These are phyloP conservation scores for Bradypus variegatus DNA, from an alignment of 2,797 vertebrate species.

Conservation along the genomic window DNA sequence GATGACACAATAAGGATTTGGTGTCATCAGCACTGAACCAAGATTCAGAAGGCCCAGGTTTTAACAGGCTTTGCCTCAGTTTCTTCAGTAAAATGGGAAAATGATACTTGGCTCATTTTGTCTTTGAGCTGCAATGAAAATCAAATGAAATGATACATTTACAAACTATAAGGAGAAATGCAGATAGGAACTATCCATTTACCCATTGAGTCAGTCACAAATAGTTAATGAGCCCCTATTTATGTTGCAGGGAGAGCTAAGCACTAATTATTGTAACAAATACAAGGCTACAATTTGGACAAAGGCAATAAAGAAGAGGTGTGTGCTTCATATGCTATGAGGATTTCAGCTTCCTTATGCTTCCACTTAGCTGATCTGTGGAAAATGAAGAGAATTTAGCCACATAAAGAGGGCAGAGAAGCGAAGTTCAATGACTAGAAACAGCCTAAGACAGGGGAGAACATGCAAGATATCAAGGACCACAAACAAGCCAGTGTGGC, in stretches of 20 bases:
- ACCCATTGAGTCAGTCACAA: background rate
- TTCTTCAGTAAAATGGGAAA: conserved; percentile 1
- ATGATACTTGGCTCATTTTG: background rate
- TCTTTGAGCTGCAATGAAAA: conserved; percentile 23
- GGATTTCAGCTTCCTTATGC: background rate
- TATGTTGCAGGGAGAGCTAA: background rate
- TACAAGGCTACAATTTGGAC: background rate
- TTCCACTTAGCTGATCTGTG: background rate
- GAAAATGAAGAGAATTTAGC: background rate
- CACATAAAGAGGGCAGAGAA: background rate
- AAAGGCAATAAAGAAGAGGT: background rate
- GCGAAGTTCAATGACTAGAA: background rate
- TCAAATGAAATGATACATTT: background rate
- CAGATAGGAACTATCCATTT: background rate
- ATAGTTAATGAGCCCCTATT: background rate
- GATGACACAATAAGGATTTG: background rate
- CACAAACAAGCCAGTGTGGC: background rate
- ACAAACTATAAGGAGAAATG: background rate
- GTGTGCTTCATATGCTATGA: background rate
- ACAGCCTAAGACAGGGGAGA: background rate
- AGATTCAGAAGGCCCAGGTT: background rate
- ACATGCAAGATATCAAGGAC: background rate
- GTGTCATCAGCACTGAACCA: background rate
- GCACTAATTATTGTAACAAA: background rate
- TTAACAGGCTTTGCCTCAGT: background rate